Evolutionary conservation across 2,888 invertebrate species (phyloP).

Genomic region (Panopea generosa): DNA sequence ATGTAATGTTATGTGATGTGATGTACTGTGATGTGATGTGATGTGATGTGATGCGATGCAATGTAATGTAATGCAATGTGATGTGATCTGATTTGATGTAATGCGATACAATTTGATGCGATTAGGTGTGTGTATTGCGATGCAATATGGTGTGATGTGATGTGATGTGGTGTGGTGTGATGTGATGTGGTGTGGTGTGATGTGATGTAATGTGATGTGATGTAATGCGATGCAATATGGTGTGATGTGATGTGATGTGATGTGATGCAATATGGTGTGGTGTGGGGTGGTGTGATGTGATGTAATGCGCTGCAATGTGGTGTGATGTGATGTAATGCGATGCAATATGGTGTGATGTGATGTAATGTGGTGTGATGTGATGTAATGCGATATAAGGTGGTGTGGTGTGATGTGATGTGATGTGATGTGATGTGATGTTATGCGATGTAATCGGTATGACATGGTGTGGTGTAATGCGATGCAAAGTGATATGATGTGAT

Average conservation of each 20-base stretch:
- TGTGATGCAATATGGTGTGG: neutral
- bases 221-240: constrained; percentile 4
- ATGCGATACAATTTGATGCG: constrained; percentile 4
- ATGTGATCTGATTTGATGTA: constrained; percentile 3
- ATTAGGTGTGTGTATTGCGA: neutral
- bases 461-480: neutral
- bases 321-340: neutral
- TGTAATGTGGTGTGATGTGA: neutral
- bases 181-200: constrained; percentile 7
- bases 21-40: no score
- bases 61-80: constrained; percentile 2
- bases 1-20: neutral
- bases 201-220: constrained; percentile 7
- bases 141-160: constrained; percentile 2
- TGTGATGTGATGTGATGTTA: neutral
- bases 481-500: neutral
- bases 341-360: neutral
- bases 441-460: neutral
- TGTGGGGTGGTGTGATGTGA: constrained; percentile 3
- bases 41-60: neutral
- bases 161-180: constrained; percentile 6
- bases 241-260: constrained; percentile 8
- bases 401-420: neutral
- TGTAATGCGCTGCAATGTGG: constrained; percentile 6
- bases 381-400: neutral